Conservation (phyloP, 2,113 vertebrate genomes). For the Hippolais icterina region DNA sequence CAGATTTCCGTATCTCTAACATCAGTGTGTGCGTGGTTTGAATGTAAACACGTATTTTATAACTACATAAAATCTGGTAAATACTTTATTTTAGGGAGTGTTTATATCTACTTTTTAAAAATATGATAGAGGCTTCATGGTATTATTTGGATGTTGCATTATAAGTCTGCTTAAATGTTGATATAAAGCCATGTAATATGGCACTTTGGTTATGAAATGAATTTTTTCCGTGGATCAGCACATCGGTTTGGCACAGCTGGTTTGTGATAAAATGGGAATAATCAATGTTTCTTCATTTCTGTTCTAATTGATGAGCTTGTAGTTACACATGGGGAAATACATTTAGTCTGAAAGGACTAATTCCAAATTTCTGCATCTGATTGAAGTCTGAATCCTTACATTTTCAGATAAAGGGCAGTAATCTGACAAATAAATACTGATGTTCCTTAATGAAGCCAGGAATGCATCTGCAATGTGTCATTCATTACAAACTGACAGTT, state of each 20-base stretch:
- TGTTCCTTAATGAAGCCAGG: background rate
- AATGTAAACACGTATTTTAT: background rate
- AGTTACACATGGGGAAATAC: background rate
- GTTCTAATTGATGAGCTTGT: background rate
- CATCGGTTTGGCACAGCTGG: background rate
- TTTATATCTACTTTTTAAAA: background rate
- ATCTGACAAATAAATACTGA: background rate
- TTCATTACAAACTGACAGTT: background rate
- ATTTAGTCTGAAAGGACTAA: background rate
- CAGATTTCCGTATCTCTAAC: background rate
- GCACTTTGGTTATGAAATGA: background rate
- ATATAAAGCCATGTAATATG: background rate
- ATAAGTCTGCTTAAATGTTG: background rate
- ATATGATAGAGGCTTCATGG: background rate
- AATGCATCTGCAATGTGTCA: background rate
- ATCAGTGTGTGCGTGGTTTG: background rate
- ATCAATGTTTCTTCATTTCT: background rate
- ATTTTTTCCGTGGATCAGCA: background rate
- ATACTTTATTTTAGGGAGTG: background rate
- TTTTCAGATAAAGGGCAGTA: background rate
- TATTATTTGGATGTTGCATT: background rate
- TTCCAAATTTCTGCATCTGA: background rate
- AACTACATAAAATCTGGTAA: background rate
- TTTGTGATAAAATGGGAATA: background rate
- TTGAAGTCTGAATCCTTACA: background rate